phyloP scores from a whole-genome alignment of 2,113 vertebrate species.

The Epinephelus moara region DNA sequence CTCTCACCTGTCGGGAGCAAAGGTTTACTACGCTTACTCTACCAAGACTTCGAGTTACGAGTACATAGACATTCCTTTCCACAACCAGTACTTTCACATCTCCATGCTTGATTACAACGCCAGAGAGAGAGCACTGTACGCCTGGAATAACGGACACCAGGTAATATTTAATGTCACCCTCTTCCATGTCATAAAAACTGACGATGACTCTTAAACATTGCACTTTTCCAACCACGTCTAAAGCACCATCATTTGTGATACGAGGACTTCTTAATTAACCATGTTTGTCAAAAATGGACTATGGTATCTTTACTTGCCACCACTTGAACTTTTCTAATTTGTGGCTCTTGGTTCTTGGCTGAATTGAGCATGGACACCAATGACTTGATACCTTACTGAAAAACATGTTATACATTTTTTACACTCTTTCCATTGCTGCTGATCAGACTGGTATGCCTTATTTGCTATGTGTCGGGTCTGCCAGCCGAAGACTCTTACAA shows the following conservation, averaged over 20 bases:
- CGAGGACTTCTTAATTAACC: slow-evolving; percentile 42
- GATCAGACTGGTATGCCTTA: slow-evolving; percentile 70
- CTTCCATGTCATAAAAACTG: slow-evolving; percentile 98
- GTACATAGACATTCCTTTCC: slow-evolving; percentile 98
- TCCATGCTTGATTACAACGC: slow-evolving; percentile 99
- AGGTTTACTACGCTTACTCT: slow-evolving; percentile 98
- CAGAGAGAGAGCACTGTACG: slow-evolving; percentile 95
- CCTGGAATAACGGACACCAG: slow-evolving; percentile 99
- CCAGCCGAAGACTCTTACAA: slow-evolving; percentile 53
- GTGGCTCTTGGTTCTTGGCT: slow-evolving; percentile 52
- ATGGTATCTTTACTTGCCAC: slow-evolving; percentile 47
- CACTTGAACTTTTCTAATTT: slow-evolving; percentile 65
- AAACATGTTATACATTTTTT: slow-evolving; percentile 32
- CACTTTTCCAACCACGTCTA: slow-evolving; percentile 33
- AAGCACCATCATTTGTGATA: slow-evolving; percentile 67
- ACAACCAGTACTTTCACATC: slow-evolving; percentile 99
- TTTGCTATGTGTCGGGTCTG: slow-evolving; percentile 61
- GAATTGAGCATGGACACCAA: slow-evolving; percentile 58
- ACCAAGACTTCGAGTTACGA: slow-evolving; percentile 97
- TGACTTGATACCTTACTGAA: slow-evolving; percentile 41
- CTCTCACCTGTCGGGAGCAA: slow-evolving; percentile 96
- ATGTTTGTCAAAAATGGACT: slow-evolving; percentile 41
- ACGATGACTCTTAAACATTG: slow-evolving; percentile 90
- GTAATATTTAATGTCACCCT: slow-evolving; percentile 98
- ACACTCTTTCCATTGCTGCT: slow-evolving; percentile 64